Conservation (phyloP, 2,113 vertebrate genomes). For the Sardina pilchardus region DNA sequence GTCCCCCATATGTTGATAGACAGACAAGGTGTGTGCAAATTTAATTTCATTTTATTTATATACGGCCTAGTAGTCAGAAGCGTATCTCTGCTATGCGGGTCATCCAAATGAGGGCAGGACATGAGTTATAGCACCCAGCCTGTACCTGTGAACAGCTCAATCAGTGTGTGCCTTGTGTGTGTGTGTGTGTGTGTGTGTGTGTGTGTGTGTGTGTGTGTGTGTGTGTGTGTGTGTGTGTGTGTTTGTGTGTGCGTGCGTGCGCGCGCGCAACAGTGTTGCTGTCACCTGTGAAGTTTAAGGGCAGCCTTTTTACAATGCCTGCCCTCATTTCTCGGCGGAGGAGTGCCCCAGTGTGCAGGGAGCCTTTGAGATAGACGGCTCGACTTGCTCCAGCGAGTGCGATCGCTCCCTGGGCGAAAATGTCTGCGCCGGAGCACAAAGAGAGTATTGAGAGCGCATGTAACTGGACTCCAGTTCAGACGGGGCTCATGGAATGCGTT, state of each 20-base stretch:
- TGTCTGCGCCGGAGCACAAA: conserved; percentile 44
- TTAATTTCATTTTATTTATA: neutral
- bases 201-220: neutral
- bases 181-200: conserved; percentile 17
- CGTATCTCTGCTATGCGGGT: neutral
- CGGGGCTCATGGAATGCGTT: conserved; percentile 29
- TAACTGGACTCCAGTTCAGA: conserved; percentile 36
- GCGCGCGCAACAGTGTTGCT: neutral
- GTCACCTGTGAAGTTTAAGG: conserved; percentile 9
- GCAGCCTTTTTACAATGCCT: conserved; percentile 2
- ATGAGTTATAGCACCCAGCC: neutral
- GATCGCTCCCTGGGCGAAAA: neutral
- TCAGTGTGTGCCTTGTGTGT: conserved; percentile 11
- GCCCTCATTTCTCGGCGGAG: conserved; percentile 22
- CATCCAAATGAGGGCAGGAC: neutral
- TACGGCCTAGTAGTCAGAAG: neutral
- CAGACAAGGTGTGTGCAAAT: neutral
- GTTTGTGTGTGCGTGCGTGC: neutral
- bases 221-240: too few species aligned
- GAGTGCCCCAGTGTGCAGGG: neutral
- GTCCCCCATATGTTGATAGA: neutral
- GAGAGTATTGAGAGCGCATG: conserved; percentile 45
- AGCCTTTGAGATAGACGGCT: neutral
- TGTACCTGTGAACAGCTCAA: conserved; percentile 23
- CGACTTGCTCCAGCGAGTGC: conserved; percentile 16